These are phyloP conservation scores for Arctopsyche grandis DNA, from an alignment of 1,140 invertebrate genomes.

Conservation along the genomic window DNA sequence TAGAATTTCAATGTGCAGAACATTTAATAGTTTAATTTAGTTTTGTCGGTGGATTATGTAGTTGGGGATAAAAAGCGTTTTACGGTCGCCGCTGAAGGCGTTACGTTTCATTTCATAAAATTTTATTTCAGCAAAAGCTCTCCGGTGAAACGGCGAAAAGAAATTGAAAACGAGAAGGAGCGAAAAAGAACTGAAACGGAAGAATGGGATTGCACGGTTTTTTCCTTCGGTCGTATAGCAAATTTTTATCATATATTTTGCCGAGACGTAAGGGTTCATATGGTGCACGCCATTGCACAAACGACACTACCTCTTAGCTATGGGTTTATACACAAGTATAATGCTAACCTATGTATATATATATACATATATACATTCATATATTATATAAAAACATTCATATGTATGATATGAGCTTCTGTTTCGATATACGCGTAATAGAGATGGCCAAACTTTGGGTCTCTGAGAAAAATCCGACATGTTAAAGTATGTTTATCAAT, in stretches of 20 bases:
- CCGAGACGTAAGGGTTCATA: neutral
- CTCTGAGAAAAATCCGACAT: too few species aligned
- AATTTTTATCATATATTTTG: slow-evolving; percentile 9
- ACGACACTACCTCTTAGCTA: neutral
- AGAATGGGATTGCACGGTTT: slow-evolving; percentile 15
- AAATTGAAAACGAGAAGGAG: slow-evolving; percentile 14
- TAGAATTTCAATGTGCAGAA: too few species aligned
- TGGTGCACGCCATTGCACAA: slow-evolving; percentile 22
- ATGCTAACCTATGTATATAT: too few species aligned
- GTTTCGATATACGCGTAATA: too few species aligned
- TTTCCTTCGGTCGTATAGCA: neutral
- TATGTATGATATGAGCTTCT: too few species aligned
- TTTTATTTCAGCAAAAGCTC: slow-evolving; percentile 30
- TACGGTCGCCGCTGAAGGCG: slow-evolving; percentile 11
- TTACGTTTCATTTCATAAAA: slow-evolving; percentile 37
- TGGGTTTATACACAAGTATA: too few species aligned
- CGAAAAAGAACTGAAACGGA: neutral
- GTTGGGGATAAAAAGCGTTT: neutral
- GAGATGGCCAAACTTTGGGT: too few species aligned
- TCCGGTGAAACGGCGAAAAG: neutral
- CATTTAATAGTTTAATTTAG: too few species aligned
- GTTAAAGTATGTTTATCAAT: too few species aligned
- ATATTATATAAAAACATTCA: too few species aligned
- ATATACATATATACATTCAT: too few species aligned
- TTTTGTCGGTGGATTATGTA: neutral